Conservation (phyloP, 2,888 invertebrate species). For the Catocala nupta region DNA sequence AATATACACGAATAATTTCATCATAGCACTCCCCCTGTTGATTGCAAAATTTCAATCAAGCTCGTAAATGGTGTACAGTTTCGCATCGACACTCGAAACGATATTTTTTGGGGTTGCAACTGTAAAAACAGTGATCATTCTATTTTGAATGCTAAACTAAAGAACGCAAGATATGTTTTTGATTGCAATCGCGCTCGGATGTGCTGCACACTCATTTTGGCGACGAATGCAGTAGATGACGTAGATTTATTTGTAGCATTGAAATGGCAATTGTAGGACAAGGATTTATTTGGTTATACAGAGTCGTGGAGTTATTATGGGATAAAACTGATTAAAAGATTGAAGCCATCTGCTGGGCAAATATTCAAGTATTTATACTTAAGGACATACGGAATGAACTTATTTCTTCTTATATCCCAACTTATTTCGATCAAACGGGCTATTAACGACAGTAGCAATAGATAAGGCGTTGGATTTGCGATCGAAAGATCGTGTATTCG, state of each 20-base stretch:
- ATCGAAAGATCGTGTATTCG: too few species aligned
- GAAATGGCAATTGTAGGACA: slow-evolving; percentile 76
- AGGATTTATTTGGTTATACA: slow-evolving; percentile 70
- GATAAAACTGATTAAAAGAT: slow-evolving; percentile 72
- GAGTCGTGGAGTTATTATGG: slow-evolving; percentile 77
- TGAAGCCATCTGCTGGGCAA: slow-evolving; percentile 66
- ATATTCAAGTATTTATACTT: slow-evolving; percentile 18
- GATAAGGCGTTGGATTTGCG: too few species aligned
- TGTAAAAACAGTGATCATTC: slow-evolving; percentile 47
- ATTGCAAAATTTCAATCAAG: slow-evolving; percentile 87
- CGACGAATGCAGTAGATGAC: slow-evolving; percentile 78
- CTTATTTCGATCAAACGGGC: slow-evolving; percentile 32
- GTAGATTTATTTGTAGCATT: slow-evolving; percentile 84
- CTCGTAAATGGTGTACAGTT: slow-evolving; percentile 84
- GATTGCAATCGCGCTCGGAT: slow-evolving; percentile 30
- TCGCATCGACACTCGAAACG: slow-evolving; percentile 83
- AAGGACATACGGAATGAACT: slow-evolving; percentile 20
- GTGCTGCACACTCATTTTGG: slow-evolving; percentile 64
- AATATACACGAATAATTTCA: slow-evolving; percentile 86
- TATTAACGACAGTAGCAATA: slow-evolving; percentile 25
- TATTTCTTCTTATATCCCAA: slow-evolving; percentile 18
- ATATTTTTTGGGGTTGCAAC: slow-evolving; percentile 81
- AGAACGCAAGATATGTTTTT: slow-evolving; percentile 39
- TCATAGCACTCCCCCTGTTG: slow-evolving; percentile 83
- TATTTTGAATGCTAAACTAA: slow-evolving; percentile 49